phyloP scores from a whole-genome alignment of 2,888 invertebrate species.

The Drosophila kambysellisi region DNA sequence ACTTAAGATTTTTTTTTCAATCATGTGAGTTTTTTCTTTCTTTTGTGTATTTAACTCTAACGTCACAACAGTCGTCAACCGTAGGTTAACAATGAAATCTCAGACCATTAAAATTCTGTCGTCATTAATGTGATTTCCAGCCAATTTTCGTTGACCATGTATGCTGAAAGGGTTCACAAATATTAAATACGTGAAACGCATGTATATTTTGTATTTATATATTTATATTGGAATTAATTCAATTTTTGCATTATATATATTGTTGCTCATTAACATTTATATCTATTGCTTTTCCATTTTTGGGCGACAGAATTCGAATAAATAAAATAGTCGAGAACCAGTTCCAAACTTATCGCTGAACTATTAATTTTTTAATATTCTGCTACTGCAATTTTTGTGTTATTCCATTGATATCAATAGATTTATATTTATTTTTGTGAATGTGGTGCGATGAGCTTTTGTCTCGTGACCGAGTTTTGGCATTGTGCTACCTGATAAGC shows the following conservation, averaged over 20 bases:
- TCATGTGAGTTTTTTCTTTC: background rate
- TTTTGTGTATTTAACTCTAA: background rate
- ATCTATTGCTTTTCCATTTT: background rate
- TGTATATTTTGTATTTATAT: background rate
- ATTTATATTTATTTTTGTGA: background rate
- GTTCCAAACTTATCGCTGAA: background rate
- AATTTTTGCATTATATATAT: background rate
- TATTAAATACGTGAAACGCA: background rate
- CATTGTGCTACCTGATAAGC: conserved; percentile 29
- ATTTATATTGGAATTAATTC: background rate
- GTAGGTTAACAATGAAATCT: conserved; percentile 1
- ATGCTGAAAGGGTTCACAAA: conserved; percentile 1
- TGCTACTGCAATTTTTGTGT: background rate
- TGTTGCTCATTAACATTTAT: background rate
- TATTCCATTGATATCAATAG: background rate
- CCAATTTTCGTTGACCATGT: background rate
- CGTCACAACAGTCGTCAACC: background rate
- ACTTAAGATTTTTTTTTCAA: background rate
- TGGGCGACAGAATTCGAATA: background rate
- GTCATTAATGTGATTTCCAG: background rate
- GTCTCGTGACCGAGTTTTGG: conserved; percentile 35
- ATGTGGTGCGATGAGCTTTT: conserved; percentile 1
- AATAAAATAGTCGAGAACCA: background rate
- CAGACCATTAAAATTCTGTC: too few relatives aligned
- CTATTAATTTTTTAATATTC: background rate